These are phyloP conservation scores for Hydrolagus colliei DNA, from an alignment of 2,797 vertebrate genomes.

Conservation along the genomic window DNA sequence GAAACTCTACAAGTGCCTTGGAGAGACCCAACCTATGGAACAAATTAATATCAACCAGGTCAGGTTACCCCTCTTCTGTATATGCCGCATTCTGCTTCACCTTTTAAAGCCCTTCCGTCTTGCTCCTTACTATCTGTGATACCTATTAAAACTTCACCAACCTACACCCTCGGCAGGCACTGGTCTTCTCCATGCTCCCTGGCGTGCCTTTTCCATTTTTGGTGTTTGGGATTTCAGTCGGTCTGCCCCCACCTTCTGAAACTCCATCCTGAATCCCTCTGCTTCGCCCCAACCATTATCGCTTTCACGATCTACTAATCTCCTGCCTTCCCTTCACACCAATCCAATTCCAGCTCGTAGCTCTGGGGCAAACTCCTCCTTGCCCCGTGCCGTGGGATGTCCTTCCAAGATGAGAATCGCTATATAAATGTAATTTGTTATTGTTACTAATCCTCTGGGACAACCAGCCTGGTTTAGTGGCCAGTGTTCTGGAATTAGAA, in stretches of 20 bases:
- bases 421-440: too few species aligned
- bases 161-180: background rate
- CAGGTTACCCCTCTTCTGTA: slow-evolving; percentile 18
- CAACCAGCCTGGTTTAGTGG: too few species aligned
- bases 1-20: slow-evolving; percentile 78
- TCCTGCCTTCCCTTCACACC: too few species aligned
- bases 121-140: too few species aligned
- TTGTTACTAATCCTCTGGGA: slow-evolving; percentile 39
- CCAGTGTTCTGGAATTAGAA: too few species aligned
- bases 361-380: too few species aligned
- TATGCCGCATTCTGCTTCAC: background rate
- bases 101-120: background rate
- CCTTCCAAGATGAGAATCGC: too few species aligned
- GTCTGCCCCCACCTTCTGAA: background rate
- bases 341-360: too few species aligned
- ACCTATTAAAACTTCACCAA: too few species aligned
- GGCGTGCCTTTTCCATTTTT: background rate
- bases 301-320: too few species aligned
- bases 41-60: slow-evolving; percentile 54
- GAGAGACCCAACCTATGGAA: slow-evolving; percentile 65
- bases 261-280: background rate
- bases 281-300: background rate
- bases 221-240: background rate
- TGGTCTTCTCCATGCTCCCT: background rate
- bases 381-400: too few species aligned